A percentile compares a stretch with the other conserved stretches of the same genome.
phyloP scores from a whole-genome alignment of 2,113 vertebrate species.

The Columba janthina region DNA sequence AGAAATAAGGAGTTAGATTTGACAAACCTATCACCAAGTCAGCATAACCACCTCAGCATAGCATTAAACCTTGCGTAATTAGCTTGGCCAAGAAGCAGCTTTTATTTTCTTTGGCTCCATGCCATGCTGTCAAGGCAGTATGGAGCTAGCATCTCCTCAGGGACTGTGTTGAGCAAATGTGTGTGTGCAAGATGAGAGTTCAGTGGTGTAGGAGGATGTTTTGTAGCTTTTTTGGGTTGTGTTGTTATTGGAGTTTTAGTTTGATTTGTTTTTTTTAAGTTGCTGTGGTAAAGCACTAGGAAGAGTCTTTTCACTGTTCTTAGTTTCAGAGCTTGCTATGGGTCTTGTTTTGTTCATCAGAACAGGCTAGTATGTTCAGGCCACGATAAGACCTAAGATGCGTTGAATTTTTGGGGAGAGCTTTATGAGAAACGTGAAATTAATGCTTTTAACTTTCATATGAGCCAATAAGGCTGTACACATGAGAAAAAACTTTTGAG shows the following conservation, averaged over 20 bases:
- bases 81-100: background rate
- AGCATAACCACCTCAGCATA: background rate
- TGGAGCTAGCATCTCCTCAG: background rate
- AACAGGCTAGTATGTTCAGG: background rate
- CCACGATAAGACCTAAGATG: background rate
- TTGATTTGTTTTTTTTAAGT: background rate
- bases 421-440: background rate
- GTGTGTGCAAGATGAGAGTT: background rate
- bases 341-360: background rate
- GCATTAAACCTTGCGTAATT: background rate
- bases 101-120: background rate
- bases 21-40: background rate
- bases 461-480: background rate
- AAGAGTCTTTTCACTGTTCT: background rate
- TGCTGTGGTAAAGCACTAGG: background rate
- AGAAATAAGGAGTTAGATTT: slow-evolving; percentile 10
- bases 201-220: background rate
- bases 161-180: background rate
- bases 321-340: background rate
- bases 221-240: background rate
- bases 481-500: background rate
- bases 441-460: background rate
- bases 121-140: background rate
- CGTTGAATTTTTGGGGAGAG: background rate
- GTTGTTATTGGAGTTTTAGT: background rate